These are phyloP conservation scores for Platysternon megacephalum DNA, from an alignment of 2,113 vertebrate genomes.

Conservation along the genomic window DNA sequence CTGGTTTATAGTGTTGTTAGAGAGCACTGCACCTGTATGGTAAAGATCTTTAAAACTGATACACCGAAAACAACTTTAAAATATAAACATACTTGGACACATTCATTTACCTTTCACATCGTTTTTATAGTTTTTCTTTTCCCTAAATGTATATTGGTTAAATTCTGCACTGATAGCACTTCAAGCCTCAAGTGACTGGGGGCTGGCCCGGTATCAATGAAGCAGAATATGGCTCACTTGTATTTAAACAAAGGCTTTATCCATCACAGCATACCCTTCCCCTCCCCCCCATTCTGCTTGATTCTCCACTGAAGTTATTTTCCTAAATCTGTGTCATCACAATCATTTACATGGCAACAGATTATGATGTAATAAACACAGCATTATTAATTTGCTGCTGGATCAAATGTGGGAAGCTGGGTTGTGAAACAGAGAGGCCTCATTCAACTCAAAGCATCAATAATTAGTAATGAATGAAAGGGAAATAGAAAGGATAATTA, in stretches of 20 bases:
- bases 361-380: background rate
- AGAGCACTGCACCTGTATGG: background rate
- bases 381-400: background rate
- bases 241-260: background rate
- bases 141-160: background rate
- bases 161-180: background rate
- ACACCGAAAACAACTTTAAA: background rate
- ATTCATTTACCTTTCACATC: background rate
- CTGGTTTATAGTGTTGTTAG: background rate
- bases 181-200: background rate
- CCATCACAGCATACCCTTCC: background rate
- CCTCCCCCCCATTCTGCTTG: background rate
- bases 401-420: constrained; percentile 9
- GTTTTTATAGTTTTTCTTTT: background rate
- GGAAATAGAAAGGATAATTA: constrained; percentile 2
- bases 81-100: background rate
- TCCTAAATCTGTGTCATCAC: constrained; percentile 19
- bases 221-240: background rate
- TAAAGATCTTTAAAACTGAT: background rate
- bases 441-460: constrained; percentile 4
- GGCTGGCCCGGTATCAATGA: background rate
- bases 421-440: background rate
- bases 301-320: constrained; percentile 34
- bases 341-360: constrained; percentile 6
- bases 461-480: constrained; percentile 22